Evolutionary conservation across 1,140 invertebrate species (phyloP).

Genomic region (Diabrotica undecimpunctata): DNA sequence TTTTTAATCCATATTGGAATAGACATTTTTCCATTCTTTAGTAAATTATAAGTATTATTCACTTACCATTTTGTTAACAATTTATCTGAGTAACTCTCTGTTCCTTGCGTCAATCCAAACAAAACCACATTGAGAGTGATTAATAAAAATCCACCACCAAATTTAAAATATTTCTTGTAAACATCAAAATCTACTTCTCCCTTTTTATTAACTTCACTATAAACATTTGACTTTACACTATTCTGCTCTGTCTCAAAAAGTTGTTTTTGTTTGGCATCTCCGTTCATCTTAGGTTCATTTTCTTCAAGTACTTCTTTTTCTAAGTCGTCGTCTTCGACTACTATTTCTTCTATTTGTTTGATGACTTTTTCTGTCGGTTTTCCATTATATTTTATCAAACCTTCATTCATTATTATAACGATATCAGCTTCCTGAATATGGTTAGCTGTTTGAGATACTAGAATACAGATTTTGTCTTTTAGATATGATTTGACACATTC

Average conservation of each 20-base stretch:
- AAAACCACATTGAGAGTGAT: slow-evolving; percentile 19
- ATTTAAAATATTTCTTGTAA: slow-evolving; percentile 34
- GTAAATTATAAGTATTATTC: neutral
- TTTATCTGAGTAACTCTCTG: slow-evolving; percentile 30
- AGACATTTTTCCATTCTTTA: neutral
- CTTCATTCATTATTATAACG: slow-evolving; percentile 61
- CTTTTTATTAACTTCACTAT: slow-evolving; percentile 34
- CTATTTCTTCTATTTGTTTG: slow-evolving; percentile 23
- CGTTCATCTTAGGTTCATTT: slow-evolving; percentile 18
- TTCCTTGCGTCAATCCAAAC: slow-evolving; percentile 27
- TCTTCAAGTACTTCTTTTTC: slow-evolving; percentile 27
- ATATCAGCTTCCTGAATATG: slow-evolving; percentile 74
- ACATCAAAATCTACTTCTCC: slow-evolving; percentile 33
- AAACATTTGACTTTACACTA: slow-evolving; percentile 24
- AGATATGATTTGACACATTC: slow-evolving; percentile 67
- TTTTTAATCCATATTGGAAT: too few species aligned
- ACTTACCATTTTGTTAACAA: slow-evolving; percentile 36
- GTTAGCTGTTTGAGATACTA: slow-evolving; percentile 79
- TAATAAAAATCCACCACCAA: slow-evolving; percentile 33
- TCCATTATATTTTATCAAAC: slow-evolving; percentile 49
- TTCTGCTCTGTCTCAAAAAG: slow-evolving; percentile 11
- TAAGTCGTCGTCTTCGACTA: slow-evolving; percentile 25
- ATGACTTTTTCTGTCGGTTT: slow-evolving; percentile 24
- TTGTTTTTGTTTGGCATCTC: slow-evolving; percentile 15
- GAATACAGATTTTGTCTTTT: slow-evolving; percentile 65